phyloP scores from a whole-genome alignment of 2,797 vertebrate genomes.

The Calcarius lapponicus region DNA sequence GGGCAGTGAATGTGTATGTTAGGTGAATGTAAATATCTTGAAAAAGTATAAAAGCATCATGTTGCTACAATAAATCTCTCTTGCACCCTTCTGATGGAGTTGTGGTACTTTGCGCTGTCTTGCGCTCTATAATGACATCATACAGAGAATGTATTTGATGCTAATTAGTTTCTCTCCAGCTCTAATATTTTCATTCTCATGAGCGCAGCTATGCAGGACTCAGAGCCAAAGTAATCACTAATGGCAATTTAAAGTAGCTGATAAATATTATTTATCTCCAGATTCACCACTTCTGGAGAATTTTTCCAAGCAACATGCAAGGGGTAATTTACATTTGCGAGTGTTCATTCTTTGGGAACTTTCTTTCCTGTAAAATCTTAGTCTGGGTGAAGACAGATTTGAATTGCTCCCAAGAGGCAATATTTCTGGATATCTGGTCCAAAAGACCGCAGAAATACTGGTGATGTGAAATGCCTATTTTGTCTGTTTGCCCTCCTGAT shows the following conservation, averaged over 20 bases:
- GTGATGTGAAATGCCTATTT: not conserved
- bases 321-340: not conserved
- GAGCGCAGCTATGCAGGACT: not conserved
- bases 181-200: not conserved
- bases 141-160: not conserved
- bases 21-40: no score
- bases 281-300: not conserved
- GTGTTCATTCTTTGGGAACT: not conserved
- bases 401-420: not conserved
- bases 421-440: not conserved
- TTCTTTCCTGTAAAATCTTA: not conserved
- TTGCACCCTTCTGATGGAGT: no score
- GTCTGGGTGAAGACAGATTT: not conserved
- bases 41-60: no score
- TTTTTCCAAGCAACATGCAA: not conserved
- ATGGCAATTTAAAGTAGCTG: not conserved
- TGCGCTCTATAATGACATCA: no score
- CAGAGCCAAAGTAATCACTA: not conserved
- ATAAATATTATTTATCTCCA: not conserved
- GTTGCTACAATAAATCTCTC: no score
- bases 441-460: not conserved
- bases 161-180: not conserved
- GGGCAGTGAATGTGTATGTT: no score
- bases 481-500: not conserved
- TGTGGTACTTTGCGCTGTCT: no score